phyloP scores from a whole-genome alignment of 2,888 invertebrate genomes.

The Gryllus longicercus region DNA sequence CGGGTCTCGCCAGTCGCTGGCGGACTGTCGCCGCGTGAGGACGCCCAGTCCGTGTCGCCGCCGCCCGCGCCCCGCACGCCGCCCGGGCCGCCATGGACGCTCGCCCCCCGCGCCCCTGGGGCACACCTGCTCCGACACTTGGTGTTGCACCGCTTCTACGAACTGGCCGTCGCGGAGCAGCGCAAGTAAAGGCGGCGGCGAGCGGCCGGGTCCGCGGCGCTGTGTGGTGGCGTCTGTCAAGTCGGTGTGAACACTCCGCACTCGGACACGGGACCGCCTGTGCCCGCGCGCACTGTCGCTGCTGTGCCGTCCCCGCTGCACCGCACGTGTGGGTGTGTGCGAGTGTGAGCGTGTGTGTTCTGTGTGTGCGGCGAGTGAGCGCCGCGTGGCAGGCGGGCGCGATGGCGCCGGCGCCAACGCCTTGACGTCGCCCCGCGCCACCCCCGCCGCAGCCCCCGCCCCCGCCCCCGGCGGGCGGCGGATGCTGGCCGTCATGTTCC shows the following conservation, averaged over 20 bases:
- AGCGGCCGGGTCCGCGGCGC: not conserved
- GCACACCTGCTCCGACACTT: not conserved
- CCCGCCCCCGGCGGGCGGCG: not conserved
- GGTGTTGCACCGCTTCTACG: not conserved
- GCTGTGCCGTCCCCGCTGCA: not conserved
- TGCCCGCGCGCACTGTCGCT: not conserved
- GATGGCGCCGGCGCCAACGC: not conserved
- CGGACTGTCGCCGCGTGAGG: not conserved
- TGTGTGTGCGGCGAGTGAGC: not conserved
- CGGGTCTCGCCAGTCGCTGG: not conserved
- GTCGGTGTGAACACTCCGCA: too few relatives aligned
- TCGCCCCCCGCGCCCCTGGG: not conserved
- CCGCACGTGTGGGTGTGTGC: not conserved
- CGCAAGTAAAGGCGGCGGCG: not conserved
- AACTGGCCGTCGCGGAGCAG: not conserved
- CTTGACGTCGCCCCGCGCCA: not conserved
- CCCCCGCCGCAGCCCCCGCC: not conserved
- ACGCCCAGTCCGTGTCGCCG: not conserved
- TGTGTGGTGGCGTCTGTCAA: not conserved
- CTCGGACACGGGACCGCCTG: not conserved
- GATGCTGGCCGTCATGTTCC: conserved; percentile 9
- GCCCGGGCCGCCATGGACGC: not conserved
- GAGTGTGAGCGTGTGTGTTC: not conserved
- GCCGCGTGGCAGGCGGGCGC: too few relatives aligned
- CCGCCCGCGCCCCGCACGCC: not conserved